These are phyloP conservation scores for Liasis olivaceus DNA, from an alignment of 2,797 vertebrate species.

Conservation along the genomic window DNA sequence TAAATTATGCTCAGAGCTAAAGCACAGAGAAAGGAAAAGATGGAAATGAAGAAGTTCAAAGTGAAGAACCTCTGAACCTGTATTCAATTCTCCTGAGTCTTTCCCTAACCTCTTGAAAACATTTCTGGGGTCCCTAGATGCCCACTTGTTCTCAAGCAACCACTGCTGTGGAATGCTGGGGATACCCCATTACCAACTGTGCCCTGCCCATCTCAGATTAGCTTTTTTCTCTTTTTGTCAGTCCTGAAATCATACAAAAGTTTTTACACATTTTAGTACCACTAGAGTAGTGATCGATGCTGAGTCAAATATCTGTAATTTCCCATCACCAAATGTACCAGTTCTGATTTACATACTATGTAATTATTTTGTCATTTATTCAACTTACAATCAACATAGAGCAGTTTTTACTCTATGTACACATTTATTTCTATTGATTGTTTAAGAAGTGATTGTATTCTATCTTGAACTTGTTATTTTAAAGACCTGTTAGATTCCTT, in stretches of 20 bases:
- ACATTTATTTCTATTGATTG: constrained; percentile 62
- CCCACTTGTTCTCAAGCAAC: not conserved
- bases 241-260: not conserved
- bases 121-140: not conserved
- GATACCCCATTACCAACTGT: not conserved
- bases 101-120: not conserved
- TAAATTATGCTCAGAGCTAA: not conserved
- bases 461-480: constrained; percentile 11
- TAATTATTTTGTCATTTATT: constrained; percentile 71
- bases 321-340: not conserved
- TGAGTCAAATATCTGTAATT: constrained; percentile 8
- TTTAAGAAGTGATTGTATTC: constrained; percentile 50
- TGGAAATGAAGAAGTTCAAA: not conserved
- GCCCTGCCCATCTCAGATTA: not conserved
- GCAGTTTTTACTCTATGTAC: constrained; percentile 40
- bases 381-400: constrained; percentile 50
- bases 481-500: constrained; percentile 11
- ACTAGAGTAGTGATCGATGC: not conserved
- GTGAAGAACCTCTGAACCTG: not conserved
- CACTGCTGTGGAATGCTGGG: not conserved
- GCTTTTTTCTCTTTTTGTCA: not conserved
- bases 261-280: not conserved
- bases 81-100: too few relatives aligned
- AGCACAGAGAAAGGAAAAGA: not conserved
- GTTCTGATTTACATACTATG: constrained; percentile 44